phyloP scores from a whole-genome alignment of 2,888 invertebrate genomes.

The Psylliodes chrysocephalus region DNA sequence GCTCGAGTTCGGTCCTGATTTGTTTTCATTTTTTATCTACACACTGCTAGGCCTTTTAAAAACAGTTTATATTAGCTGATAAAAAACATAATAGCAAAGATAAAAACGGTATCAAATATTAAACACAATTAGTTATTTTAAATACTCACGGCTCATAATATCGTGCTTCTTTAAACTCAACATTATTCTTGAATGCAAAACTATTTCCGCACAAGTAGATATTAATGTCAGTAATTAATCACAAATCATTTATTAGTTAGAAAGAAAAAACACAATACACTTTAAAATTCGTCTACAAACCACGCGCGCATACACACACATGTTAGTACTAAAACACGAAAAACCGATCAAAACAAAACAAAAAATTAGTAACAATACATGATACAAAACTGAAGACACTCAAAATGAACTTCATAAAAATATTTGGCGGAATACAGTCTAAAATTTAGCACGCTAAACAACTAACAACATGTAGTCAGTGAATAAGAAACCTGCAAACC shows the following conservation, averaged over 20 bases:
- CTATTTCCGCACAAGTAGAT: too few species aligned
- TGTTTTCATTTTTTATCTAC: too few species aligned
- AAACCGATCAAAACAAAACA: slow-evolving; percentile 13
- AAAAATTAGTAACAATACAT: neutral
- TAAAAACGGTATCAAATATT: neutral
- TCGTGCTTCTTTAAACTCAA: slow-evolving; percentile 11
- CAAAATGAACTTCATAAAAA: too few species aligned
- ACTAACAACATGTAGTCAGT: neutral
- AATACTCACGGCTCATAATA: slow-evolving; percentile 4
- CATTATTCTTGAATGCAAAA: slow-evolving; percentile 2
- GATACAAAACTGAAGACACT: too few species aligned
- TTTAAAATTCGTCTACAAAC: neutral
- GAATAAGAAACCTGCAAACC: slow-evolving; percentile 19
- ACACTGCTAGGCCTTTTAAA: too few species aligned
- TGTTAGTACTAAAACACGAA: neutral
- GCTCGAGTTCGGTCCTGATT: too few species aligned
- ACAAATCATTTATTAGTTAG: too few species aligned
- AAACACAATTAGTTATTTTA: neutral
- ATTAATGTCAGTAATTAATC: too few species aligned
- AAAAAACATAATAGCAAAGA: neutral
- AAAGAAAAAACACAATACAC: slow-evolving; percentile 1
- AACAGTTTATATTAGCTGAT: neutral
- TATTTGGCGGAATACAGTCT: neutral
- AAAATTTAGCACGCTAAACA: slow-evolving; percentile 2
- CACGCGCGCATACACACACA: neutral